These are phyloP conservation scores for Paralichthys olivaceus DNA, from an alignment of 2,113 vertebrate genomes.

Conservation along the genomic window DNA sequence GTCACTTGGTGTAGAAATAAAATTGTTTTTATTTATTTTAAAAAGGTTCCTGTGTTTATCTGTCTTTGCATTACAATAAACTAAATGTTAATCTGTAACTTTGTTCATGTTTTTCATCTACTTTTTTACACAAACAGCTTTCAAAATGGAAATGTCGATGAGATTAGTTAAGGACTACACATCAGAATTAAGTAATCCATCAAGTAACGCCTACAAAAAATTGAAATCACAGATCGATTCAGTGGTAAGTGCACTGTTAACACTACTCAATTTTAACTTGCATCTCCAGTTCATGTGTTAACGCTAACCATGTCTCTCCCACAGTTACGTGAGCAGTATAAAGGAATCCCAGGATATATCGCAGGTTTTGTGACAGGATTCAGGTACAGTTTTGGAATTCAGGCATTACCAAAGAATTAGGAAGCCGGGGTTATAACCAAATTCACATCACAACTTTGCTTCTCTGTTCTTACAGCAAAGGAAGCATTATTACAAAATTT, in stretches of 20 bases:
- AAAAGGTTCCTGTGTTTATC: neutral
- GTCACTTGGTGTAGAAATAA: neutral
- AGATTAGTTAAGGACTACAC: constrained; percentile 12
- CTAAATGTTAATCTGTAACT: neutral
- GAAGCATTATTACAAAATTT: constrained; percentile 71
- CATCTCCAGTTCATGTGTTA: neutral
- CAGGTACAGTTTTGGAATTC: constrained; percentile 51
- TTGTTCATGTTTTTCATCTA: neutral
- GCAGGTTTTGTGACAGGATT: constrained; percentile 34
- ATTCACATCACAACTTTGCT: neutral
- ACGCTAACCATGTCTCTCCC: neutral
- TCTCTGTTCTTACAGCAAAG: constrained; percentile 56
- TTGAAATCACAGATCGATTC: neutral
- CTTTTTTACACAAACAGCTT: constrained; percentile 32
- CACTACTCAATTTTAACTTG: neutral
- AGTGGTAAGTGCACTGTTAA: constrained; percentile 48
- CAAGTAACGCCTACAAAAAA: neutral
- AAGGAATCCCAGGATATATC: constrained; percentile 17
- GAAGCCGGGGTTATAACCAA: neutral
- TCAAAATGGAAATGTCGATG: constrained; percentile 34
- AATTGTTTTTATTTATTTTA: too few relatives aligned
- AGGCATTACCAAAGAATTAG: neutral
- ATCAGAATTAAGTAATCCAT: neutral
- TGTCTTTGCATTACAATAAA: too few relatives aligned
- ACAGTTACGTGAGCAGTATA: constrained; percentile 40